Base-by-base conservation (phyloP, 2,888 invertebrate genomes). In the Phytoseiulus persimilis region DNA sequence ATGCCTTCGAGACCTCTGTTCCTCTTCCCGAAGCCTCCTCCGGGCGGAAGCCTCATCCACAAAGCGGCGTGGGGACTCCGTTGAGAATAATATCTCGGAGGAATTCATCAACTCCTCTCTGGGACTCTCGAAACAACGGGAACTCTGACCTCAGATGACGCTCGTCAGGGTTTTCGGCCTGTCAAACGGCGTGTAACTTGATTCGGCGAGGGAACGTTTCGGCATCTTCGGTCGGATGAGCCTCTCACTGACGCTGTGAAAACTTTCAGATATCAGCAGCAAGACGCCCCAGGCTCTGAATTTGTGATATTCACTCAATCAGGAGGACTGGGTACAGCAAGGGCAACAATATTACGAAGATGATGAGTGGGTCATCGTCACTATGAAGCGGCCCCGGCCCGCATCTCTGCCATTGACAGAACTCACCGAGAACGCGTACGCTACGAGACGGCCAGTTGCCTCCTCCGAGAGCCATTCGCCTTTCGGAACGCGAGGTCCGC, bases 361-460 rank as follows among this genome's bases (percentile, higher is more conserved):
- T 33, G 87, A 87, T 14, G 87, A 87, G 45, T 87, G 87, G 87
- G 87, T 87, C 9, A 87, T 87, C 87, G 87, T 87, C 39, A 87
- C 87, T 39, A n/a, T 87, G 45, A 87, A 87, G 33, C 32, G 87
- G 31, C 87, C 87, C 87, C 18, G 87, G 33, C 65, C 65, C 18
- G 28, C 18, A 65, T 65, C 65, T 65, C 18, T 65, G 65, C 65
- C 65, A 65, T 65, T 65, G 65, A 65, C 65, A 65, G 65, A 65
- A 65, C 65, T 65, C 5, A 65, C 65, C 14, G 65, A 65, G 65
- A 65, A 65, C 65, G 65, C 65, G 14, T 65, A 65, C 65, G 65
- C 65, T 2, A 65, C 65, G 65, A 65, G 65, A 14, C 14, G 65
- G 28, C 65, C 65, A 23, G 65, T 65, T 6, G 65, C 65, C 1